Conservation (phyloP, 2,113 vertebrate species). For the Gasterosteus aculeatus region DNA sequence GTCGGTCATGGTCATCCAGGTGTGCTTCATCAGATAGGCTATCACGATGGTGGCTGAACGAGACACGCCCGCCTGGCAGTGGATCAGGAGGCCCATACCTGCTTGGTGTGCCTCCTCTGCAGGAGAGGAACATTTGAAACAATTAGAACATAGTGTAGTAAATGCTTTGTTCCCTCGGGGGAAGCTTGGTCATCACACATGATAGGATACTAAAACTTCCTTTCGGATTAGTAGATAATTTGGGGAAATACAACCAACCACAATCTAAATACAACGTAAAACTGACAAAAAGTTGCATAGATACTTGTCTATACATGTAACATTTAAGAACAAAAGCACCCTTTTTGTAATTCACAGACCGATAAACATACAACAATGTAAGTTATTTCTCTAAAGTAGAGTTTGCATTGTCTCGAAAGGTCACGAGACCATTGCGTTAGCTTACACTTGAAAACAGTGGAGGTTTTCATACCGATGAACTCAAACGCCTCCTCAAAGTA, state of each 20-base stretch:
- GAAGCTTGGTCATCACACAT: conserved; percentile 10
- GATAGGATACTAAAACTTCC: conserved; percentile 13
- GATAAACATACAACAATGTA: too few relatives aligned
- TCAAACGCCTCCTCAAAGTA: conserved; percentile 99
- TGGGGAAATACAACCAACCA: neutral
- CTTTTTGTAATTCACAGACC: too few relatives aligned
- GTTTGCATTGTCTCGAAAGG: neutral
- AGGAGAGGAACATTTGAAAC: conserved; percentile 40
- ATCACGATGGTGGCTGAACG: conserved; percentile 98
- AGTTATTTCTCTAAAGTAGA: neutral
- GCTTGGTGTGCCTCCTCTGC: conserved; percentile 98
- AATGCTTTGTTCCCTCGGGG: neutral
- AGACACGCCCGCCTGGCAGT: conserved; percentile 98
- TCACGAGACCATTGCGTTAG: neutral
- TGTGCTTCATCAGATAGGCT: conserved; percentile 99
- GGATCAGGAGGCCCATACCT: conserved; percentile 94
- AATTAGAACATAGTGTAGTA: neutral
- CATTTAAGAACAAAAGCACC: neutral
- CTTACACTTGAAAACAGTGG: neutral
- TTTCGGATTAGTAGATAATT: neutral
- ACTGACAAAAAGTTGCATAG: neutral
- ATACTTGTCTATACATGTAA: neutral
- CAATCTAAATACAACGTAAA: neutral
- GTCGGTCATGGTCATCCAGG: conserved; percentile 99
- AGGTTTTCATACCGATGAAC: conserved; percentile 90